Evolutionary conservation across 2,113 vertebrate genomes (phyloP).

Genomic region (Sceloporus undulatus): DNA sequence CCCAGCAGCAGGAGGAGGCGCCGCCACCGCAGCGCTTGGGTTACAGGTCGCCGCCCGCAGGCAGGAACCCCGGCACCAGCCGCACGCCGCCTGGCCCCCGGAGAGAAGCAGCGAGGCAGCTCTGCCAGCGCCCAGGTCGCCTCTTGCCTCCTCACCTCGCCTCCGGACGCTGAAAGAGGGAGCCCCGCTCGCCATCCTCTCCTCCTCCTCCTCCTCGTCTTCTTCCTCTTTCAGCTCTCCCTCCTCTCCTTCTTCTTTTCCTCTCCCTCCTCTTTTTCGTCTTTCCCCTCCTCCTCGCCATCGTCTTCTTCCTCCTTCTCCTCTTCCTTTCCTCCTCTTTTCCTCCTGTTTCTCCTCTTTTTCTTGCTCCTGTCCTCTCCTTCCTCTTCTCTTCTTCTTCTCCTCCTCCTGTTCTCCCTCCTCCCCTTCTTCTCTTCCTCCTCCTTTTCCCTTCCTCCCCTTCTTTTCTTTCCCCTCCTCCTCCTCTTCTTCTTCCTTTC

Average conservation of each 20-base stretch:
- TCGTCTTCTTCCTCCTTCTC: too few species aligned
- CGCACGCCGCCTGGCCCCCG: not conserved
- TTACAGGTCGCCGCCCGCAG: not conserved
- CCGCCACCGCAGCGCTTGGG: not conserved
- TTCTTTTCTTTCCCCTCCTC: not conserved
- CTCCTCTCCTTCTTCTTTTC: too few species aligned
- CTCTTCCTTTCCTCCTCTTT: too few species aligned
- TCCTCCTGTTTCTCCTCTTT: too few species aligned
- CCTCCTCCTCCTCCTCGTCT: too few species aligned
- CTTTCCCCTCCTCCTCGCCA: too few species aligned
- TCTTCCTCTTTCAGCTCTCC: too few species aligned
- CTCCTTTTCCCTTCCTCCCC: too few species aligned
- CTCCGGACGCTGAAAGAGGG: not conserved
- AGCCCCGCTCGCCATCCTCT: not conserved
- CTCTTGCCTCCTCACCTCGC: not conserved
- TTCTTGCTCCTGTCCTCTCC: not conserved
- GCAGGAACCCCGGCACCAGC: conserved; percentile 1
- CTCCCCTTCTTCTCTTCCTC: not conserved
- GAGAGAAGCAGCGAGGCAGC: not conserved
- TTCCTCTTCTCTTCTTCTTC: too few species aligned
- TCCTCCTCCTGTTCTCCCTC: too few species aligned
- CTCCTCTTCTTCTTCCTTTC: not conserved
- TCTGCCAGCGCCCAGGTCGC: not conserved
- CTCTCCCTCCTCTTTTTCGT: too few species aligned
- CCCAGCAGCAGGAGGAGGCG: not conserved